Base-by-base conservation (phyloP, 2,888 invertebrate genomes). In the Drosophila pegasa region DNA sequence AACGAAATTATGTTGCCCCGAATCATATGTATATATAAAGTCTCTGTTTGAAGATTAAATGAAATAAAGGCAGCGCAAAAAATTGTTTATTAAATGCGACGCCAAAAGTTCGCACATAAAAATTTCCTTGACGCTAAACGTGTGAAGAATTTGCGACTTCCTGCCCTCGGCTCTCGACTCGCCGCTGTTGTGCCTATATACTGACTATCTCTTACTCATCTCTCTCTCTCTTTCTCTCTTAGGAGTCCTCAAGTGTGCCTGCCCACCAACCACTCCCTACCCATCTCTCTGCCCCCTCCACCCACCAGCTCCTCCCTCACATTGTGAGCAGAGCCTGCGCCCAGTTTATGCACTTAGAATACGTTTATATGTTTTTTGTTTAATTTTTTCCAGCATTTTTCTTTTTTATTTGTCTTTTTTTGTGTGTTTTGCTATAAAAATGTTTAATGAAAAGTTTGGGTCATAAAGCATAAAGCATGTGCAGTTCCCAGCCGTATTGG, bases 371-470 rank as follows among this genome's bases (percentile, higher is more conserved):
- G 60, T 68, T 68, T 66, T 68, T 66, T 58, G 38, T 29, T 52
- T 18, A 51, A 59, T 48, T 55, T 58, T 71, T 67, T 64, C 22
- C 33, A 48, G 58, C 43, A 63, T 73, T 74, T 57, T 50, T n/a
- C 18, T 41, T 29, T 14, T 67, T 59, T n/a, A n/a, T 20, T 48
- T 14, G 7, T 12, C 47, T 41, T 43, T 45, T 38, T 18, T 25
- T 57, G 41, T 57, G 41, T 38, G 37, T 25, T 38, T 38, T 51
- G 70, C 81, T 54, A 81, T 79, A 79, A 79, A 81, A 81, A 75
- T 73, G 57, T 68, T 71, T 77, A 81, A 81, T 81, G 79, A 79
- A 81, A 81, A 81, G 62, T 81, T 79, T 71, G 55, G 38, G 57
- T 58, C 80, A 78, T 81, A 81, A 80, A 78, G 70, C 77, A 72